Evolutionary conservation across 2,888 invertebrate species (phyloP).

Genomic region (Caenorhabditis sp.): DNA sequence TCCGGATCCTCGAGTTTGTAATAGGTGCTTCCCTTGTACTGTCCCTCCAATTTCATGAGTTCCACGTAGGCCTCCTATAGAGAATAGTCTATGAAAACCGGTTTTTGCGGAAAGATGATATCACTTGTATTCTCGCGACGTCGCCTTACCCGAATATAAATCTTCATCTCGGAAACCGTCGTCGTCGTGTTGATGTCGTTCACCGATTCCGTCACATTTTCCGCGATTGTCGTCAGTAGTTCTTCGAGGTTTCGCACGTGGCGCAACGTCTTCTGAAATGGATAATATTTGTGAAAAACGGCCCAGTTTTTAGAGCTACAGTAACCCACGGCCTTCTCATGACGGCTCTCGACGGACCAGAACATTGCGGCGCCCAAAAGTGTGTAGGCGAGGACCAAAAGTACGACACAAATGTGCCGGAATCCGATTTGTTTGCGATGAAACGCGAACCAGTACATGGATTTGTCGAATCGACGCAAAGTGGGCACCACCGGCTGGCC

Average conservation of each 20-base stretch:
- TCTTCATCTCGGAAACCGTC: slow-evolving; percentile 32
- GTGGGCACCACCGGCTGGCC: slow-evolving; percentile 40
- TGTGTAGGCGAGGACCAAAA: slow-evolving; percentile 58
- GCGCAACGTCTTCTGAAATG: slow-evolving; percentile 25
- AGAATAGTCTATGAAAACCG: neutral
- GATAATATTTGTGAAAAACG: neutral
- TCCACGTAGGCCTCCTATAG: slow-evolving; percentile 60
- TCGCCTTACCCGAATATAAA: slow-evolving; percentile 44
- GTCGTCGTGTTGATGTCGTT: slow-evolving; percentile 49
- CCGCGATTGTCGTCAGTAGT: slow-evolving; percentile 25
- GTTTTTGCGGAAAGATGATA: neutral
- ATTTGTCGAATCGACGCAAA: slow-evolving; percentile 59
- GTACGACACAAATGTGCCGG: slow-evolving; percentile 60
- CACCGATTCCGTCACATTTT: slow-evolving; percentile 41
- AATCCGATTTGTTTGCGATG: slow-evolving; percentile 63
- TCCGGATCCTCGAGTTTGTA: slow-evolving; percentile 60
- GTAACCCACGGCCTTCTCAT: slow-evolving; percentile 58
- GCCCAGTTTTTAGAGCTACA: neutral
- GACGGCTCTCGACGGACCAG: slow-evolving; percentile 58
- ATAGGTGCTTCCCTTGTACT: slow-evolving; percentile 62
- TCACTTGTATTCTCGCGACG: neutral
- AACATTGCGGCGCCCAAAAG: slow-evolving; percentile 65
- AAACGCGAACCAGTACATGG: slow-evolving; percentile 66
- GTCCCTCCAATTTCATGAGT: slow-evolving; percentile 50
- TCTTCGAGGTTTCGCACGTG: slow-evolving; percentile 38